Evolutionary conservation across 1,140 invertebrate genomes (phyloP).

Genomic region (Lepidurus couesii): DNA sequence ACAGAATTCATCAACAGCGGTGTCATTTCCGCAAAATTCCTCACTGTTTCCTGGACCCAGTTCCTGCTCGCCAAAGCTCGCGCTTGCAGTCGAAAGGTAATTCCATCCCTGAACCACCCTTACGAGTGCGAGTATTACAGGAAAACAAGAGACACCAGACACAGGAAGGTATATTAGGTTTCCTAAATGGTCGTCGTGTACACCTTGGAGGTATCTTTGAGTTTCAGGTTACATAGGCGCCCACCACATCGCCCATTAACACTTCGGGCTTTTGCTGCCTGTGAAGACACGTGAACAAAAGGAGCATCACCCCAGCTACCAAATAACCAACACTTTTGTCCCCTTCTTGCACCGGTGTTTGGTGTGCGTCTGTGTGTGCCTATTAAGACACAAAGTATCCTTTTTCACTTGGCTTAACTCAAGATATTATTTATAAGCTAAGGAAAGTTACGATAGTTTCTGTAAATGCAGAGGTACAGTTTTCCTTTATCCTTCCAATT

Average conservation of each 20-base stretch:
- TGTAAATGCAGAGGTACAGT: neutral
- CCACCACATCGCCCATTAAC: slow-evolving; percentile 5
- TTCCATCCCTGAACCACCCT: neutral
- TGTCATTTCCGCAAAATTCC: slow-evolving; percentile 6
- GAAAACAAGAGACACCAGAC: neutral
- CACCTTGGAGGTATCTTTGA: slow-evolving; percentile 13
- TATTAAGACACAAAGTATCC: slow-evolving; percentile 5
- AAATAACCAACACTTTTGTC: neutral
- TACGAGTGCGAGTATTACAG: neutral
- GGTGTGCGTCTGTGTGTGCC: neutral
- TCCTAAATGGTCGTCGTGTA: neutral
- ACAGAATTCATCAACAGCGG: neutral
- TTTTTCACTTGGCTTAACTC: slow-evolving; percentile 9
- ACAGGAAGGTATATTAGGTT: slow-evolving; percentile 11
- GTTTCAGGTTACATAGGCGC: neutral
- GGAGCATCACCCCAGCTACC: neutral
- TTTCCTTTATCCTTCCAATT: neutral
- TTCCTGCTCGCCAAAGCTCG: neutral
- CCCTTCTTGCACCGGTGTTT: neutral
- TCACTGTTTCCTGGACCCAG: neutral
- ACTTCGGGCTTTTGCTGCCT: slow-evolving; percentile 5
- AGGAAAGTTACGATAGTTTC: neutral
- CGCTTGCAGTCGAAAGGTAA: neutral
- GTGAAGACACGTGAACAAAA: slow-evolving; percentile 22
- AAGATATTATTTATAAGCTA: neutral